A percentile compares a stretch with the other conserved stretches of the same genome.
phyloP scores from a whole-genome alignment of 1,140 invertebrate genomes.

The Euwallacea similis region DNA sequence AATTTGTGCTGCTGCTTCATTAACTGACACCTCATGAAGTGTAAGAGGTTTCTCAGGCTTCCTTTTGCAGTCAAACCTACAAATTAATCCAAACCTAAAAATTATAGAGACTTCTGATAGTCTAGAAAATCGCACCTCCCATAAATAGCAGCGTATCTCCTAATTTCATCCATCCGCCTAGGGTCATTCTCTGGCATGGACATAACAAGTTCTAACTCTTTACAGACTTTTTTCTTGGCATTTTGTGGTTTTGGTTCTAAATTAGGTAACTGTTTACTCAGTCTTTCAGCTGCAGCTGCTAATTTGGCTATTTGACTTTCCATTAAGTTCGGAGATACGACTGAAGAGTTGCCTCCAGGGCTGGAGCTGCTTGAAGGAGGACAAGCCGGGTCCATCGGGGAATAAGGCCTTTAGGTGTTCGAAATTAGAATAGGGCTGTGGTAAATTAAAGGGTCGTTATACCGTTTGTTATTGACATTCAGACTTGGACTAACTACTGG shows the following conservation, averaged over 20 bases:
- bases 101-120: not conserved
- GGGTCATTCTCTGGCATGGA: slow-evolving; percentile 87
- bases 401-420: slow-evolving; percentile 55
- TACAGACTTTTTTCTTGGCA: slow-evolving; percentile 90
- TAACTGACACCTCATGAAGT: slow-evolving; percentile 94
- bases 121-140: slow-evolving; percentile 59
- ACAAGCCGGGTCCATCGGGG: slow-evolving; percentile 57
- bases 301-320: slow-evolving; percentile 84
- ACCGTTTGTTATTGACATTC: slow-evolving; percentile 44
- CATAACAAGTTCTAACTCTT: slow-evolving; percentile 89
- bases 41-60: slow-evolving; percentile 95
- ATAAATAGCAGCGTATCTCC: slow-evolving; percentile 96
- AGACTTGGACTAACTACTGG: slow-evolving; percentile 47
- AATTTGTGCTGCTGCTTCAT: slow-evolving; percentile 96
- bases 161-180: slow-evolving; percentile 86
- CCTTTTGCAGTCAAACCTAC: slow-evolving; percentile 87
- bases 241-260: slow-evolving; percentile 87
- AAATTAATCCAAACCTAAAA: not conserved
- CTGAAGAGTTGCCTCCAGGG: slow-evolving; percentile 61
- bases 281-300: slow-evolving; percentile 77
- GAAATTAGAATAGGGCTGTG: not conserved
- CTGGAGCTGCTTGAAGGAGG: slow-evolving; percentile 60
- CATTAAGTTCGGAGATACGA: slow-evolving; percentile 74
- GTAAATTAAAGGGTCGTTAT: slow-evolving; percentile 1
- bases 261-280: slow-evolving; percentile 80